Base-by-base conservation (phyloP, 2,888 invertebrate species). In the Drosophila maculinotata region DNA sequence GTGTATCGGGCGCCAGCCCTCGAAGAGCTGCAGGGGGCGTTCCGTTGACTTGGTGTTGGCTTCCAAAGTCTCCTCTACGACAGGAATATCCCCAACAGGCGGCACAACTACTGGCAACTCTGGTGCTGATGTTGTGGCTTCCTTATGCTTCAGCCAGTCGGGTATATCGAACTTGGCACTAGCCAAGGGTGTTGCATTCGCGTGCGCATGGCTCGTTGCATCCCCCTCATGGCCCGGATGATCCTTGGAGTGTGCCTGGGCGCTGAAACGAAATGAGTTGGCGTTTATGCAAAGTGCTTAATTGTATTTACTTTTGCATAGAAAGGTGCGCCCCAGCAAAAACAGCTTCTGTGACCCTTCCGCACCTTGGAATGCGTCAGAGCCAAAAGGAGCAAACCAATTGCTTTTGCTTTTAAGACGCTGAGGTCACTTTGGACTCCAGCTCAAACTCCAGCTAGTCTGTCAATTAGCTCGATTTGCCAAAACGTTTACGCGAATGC, bases 1-100 rank as follows among this genome's bases (percentile, higher is more conserved):
- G 59, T 90, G 80, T 8, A 87, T 71, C 31, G 92, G 92, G 36
- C 77, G 87, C 92, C 92, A 92, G 54, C 92, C 92, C 47, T 92
- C 91, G 52, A 82, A 88, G 2, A 91, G 78, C 38, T 89, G 86
- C 4, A 92, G 69, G 17, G 86, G 81, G 8, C 88, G 90, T 63
- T 90, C 87, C 51, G 70, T 67, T 14, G 85, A 78, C 74, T 90
- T 89, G 33, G 69, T 73, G 44, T 52, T 67, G 57, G 73, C 71
- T 12, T 86, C 84, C 36, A 83, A 72, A 17, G 79, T 56, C 41
- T 87, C 84, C 60, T 79, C 54, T 9, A 30, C 23, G 5, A 56
- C 62, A 33, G 85, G 76, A 72, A 90, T 90, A 59, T 89, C 87
- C 9, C 88, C 89, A 31, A 90, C 79, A 20, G 88, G 82, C 3